Conservation (phyloP, 2,113 vertebrate genomes). For the Callospermophilus lateralis region DNA sequence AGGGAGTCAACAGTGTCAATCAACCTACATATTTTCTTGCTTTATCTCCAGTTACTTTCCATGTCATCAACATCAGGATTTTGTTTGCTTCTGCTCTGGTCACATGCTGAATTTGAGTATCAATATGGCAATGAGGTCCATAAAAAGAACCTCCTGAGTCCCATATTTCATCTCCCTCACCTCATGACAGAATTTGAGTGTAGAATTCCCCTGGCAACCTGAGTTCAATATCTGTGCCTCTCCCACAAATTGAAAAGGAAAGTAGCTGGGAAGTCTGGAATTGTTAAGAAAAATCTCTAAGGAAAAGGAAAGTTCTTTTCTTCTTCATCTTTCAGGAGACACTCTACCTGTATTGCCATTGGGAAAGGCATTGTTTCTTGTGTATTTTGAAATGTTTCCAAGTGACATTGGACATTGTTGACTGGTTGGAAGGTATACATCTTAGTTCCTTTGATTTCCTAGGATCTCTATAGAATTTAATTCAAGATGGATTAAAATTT, state of each 20-base stretch:
- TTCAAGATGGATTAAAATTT: not conserved
- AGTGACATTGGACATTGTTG: not conserved
- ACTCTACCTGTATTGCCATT: not conserved
- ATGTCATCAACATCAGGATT: not conserved
- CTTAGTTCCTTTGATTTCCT: not conserved
- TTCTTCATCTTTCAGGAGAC: not conserved
- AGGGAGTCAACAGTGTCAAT: not conserved
- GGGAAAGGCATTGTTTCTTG: not conserved
- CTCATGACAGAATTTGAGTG: not conserved
- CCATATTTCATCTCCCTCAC: not conserved
- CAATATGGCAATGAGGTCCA: rapidly evolving
- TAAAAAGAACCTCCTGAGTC: not conserved
- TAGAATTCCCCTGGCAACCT: not conserved
- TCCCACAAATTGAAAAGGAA: not conserved
- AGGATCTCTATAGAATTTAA: not conserved
- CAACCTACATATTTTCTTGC: not conserved
- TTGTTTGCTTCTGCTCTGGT: no score
- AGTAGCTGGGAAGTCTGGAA: not conserved
- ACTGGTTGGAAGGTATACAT: not conserved
- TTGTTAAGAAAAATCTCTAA: not conserved
- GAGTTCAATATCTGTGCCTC: not conserved
- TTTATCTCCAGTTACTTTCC: not conserved
- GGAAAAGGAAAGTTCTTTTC: not conserved
- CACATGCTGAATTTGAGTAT: not conserved
- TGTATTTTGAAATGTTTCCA: not conserved